Evolutionary conservation across 2,888 invertebrate genomes (phyloP), one percentile per base, ranked within the genome.

Genomic region (Stomorhina lunata): DNA sequence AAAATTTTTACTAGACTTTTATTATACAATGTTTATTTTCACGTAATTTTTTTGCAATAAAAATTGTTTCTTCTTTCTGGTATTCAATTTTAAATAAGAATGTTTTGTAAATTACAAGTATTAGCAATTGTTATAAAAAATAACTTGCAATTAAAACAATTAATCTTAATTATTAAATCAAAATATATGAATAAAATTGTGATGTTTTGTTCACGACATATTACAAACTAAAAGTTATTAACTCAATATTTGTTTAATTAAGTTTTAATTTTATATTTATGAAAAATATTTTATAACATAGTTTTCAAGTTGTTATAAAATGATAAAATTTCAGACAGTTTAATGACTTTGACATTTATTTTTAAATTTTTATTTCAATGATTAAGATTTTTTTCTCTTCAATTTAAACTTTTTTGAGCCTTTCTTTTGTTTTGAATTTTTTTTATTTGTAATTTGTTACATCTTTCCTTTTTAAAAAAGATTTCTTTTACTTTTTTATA

Each of bases 401-500:
- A 55, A 40, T 10, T 37, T 68, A 15, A 55, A 50, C 22, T 77
- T 50, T 69, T 50, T 61, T 77, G 6, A 45, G 69, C 69, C 77
- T 77, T 77, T 77, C 77, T 77, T 69, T 77, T 77, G 53, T 37
- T 37, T 66, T 66, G n/a, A 55, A n/a, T n/a, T 25, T 65, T 48
- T 40, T 29, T 17, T 12, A 55, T 27, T 50, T 50, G n/a, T 34
- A 37, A 12, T 40, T 22, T 10, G 65, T 43, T 65, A 34, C 20
- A 20, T 50, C 40, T 73, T 73, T 72, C 6, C 27, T 37, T 48
- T 20, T 50, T 48, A 68, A 17, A 29, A 2, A 61, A 27, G 0
- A 34, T 3, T 32, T 25, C 7, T 1, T 9, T 17, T 29, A 53
- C 43, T 55, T n/a, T 40, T 29, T 32, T 32, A n/a, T 29, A 32